phyloP scores from a whole-genome alignment of 2,888 invertebrate species.

The Gnatocerus cornutus region DNA sequence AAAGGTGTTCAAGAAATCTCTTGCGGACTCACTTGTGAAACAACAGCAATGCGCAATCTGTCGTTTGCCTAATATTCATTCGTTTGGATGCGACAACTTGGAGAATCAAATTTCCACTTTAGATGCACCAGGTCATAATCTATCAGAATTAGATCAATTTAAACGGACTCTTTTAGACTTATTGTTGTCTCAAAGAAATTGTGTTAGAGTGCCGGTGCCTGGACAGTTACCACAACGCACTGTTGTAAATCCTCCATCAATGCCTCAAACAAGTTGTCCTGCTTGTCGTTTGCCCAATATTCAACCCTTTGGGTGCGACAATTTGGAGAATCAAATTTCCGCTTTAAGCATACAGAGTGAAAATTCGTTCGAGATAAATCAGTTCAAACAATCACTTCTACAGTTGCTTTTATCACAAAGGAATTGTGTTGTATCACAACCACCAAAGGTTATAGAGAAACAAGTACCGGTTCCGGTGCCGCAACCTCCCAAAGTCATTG shows the following conservation, averaged over 20 bases:
- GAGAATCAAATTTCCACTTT: slow-evolving; percentile 2
- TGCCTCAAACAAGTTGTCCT: neutral
- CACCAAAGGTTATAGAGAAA: slow-evolving; percentile 40
- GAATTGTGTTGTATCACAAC: neutral
- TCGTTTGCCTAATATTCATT: no score
- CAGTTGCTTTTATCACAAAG: neutral
- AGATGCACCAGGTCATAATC: neutral
- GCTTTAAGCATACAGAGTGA: neutral
- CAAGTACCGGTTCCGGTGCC: slow-evolving; percentile 2
- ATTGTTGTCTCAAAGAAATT: slow-evolving; percentile 1
- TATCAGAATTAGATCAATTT: neutral
- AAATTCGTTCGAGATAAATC: neutral
- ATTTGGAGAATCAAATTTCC: no score
- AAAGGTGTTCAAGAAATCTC: neutral
- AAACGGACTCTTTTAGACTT: neutral
- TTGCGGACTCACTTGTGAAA: neutral
- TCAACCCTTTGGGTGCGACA: no score
- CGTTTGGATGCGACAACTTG: slow-evolving; percentile 2
- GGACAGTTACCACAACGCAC: no score
- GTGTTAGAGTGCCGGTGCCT: neutral
- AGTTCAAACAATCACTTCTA: slow-evolving; percentile 2
- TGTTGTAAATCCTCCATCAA: no score
- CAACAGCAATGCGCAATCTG: neutral
- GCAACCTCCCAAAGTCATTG: neutral
- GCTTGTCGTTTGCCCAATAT: no score